Percentiles rank a stretch among this genome's conserved stretches.
Conservation (phyloP, 2,113 vertebrate genomes). For the Arizona elegans region DNA sequence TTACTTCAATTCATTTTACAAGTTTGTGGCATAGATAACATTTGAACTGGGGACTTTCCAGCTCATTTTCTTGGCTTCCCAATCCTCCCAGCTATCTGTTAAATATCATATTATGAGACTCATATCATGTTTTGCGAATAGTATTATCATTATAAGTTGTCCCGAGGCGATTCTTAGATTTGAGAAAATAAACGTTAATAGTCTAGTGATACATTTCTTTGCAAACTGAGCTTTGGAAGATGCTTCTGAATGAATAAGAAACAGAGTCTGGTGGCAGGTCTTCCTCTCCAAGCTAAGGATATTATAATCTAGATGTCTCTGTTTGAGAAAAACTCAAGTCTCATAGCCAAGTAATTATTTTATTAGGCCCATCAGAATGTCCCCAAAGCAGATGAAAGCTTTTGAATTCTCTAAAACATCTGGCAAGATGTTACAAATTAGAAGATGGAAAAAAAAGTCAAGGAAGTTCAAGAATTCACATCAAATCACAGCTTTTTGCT, state of each 20-base stretch:
- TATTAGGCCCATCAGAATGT: neutral
- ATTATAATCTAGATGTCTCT: neutral
- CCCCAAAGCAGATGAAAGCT: neutral
- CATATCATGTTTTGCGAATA: neutral
- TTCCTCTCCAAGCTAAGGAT: neutral
- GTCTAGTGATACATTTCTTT: neutral
- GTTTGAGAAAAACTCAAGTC: neutral
- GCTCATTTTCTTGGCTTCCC: neutral
- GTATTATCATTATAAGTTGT: neutral
- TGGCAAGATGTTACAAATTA: neutral
- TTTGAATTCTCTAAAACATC: neutral
- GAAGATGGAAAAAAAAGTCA: neutral
- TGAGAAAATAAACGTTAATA: neutral
- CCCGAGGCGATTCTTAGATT: neutral
- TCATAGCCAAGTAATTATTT: neutral
- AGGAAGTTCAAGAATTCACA: neutral
- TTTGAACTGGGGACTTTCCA: neutral
- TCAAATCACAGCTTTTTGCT: too few species aligned
- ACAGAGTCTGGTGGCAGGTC: neutral
- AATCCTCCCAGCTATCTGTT: neutral
- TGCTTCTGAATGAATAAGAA: neutral
- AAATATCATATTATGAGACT: neutral
- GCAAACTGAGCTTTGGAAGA: neutral
- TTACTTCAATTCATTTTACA: neutral
- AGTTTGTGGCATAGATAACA: neutral